A percentile compares a stretch with the other conserved stretches of the same genome.
These are phyloP conservation scores for Caenorhabditis brenneri DNA, from an alignment of 1,140 invertebrate species.

Conservation along the genomic window DNA sequence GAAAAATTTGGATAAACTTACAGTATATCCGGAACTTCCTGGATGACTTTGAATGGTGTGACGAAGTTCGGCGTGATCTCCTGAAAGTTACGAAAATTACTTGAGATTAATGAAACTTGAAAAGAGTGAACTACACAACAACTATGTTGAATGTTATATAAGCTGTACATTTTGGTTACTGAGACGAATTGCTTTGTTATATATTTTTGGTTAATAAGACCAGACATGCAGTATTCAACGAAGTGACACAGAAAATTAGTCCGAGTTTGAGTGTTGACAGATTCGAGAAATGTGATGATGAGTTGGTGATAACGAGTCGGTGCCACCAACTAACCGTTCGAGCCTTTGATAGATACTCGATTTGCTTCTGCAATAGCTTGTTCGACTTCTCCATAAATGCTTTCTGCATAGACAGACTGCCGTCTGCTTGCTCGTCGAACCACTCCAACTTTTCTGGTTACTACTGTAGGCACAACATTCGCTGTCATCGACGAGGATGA, in stretches of 20 bases:
- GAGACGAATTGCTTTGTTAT: neutral
- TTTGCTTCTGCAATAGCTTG: slow-evolving; percentile 32
- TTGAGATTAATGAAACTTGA: too few species aligned
- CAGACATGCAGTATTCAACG: neutral
- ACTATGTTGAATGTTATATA: too few species aligned
- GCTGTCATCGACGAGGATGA: slow-evolving; percentile 42
- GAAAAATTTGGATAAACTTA: neutral
- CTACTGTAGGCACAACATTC: neutral
- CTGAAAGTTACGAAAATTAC: neutral
- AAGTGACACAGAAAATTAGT: neutral
- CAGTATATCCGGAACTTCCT: slow-evolving; percentile 27
- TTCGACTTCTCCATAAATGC: slow-evolving; percentile 42
- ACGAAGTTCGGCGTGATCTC: slow-evolving; percentile 36
- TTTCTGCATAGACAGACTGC: slow-evolving; percentile 49
- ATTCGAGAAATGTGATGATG: neutral
- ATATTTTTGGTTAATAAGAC: neutral
- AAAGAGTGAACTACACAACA: too few species aligned
- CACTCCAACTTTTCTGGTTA: neutral
- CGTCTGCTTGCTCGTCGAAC: slow-evolving; percentile 38
- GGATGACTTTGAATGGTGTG: slow-evolving; percentile 18
- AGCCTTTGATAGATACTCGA: neutral
- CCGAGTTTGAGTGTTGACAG: neutral
- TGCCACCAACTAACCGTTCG: slow-evolving; percentile 36
- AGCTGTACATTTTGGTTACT: too few species aligned
- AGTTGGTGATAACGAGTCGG: neutral